Conservation (phyloP, 2,113 vertebrate genomes). For the Cheirogaleus medius region DNA sequence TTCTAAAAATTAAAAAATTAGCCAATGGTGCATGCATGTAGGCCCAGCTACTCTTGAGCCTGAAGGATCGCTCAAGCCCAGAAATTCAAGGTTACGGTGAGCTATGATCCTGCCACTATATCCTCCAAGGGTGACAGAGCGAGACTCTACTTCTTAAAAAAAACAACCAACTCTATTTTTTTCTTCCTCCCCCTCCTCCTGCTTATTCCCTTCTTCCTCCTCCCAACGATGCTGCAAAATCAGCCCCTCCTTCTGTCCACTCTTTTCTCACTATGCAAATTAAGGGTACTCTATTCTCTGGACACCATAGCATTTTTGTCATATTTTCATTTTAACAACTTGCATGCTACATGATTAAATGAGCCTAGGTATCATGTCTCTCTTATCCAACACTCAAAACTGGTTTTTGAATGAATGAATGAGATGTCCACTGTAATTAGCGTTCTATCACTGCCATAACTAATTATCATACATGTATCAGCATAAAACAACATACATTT, state of each 20-base stretch:
- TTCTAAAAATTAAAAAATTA: too few species aligned
- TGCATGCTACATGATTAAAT: neutral
- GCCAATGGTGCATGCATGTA: too few species aligned
- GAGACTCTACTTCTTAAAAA: too few species aligned
- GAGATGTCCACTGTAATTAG: neutral
- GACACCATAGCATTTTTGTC: neutral
- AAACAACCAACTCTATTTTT: too few species aligned
- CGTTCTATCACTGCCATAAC: neutral
- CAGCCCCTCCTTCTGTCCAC: too few species aligned
- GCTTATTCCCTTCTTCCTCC: neutral
- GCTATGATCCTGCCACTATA: too few species aligned
- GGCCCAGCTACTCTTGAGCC: too few species aligned
- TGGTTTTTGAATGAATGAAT: neutral
- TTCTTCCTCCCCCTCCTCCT: too few species aligned
- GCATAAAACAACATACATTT: neutral
- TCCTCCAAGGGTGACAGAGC: too few species aligned
- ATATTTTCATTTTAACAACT: neutral
- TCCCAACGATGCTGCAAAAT: neutral
- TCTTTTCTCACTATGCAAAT: neutral
- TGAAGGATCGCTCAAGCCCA: too few species aligned
- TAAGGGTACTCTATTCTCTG: neutral
- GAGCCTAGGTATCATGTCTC: neutral
- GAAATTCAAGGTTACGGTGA: too few species aligned
- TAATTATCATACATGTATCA: rapidly evolving
- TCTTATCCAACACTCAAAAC: neutral